Evolutionary conservation across 2,888 invertebrate genomes (phyloP), one percentile per base, ranked within the genome.

Genomic region (Adela reaumurella): DNA sequence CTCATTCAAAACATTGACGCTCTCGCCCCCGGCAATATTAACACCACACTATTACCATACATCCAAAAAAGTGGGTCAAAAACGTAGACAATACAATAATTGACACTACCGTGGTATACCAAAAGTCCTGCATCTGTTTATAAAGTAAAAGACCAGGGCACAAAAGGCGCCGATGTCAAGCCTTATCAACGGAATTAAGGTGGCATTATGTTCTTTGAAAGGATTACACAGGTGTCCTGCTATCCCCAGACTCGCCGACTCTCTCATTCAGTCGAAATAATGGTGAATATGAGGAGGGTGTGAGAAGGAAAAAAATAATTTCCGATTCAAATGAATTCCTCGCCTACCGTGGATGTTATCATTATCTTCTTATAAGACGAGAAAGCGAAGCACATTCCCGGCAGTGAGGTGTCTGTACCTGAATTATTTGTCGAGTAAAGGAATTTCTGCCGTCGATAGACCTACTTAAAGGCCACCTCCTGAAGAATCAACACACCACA

Each of bases 171-270:
- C 70, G 69, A 70, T 74, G 78, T 76, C 78, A 76, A 67, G 76
- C 70, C 66, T 64, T 74, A 77, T 77, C 77, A 77, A 70, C 65
- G 60, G 71, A 71, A 78, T 78, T 78, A 77, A 74, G 70, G 70
- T 63, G 65, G 73, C 69, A 78, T 77, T 77, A 77, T 78, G 14
- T 58, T 61, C 57, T 61, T 62, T 74, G 74, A 74, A 76, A 73
- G 74, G 77, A 69, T 77, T 76, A 76, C 74, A 78, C 77, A 78
- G 77, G 77, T 78, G 78, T 70, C 66, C 67, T 62, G 59, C 52
- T 53, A 4, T 4, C 5, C 24, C 35, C 35, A 35, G 35, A 14
- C 35, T 14, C n/a, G 35, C 35, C 35, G 35, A 3, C 35, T 14
- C 35, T 35, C 35, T 8, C 14, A 35, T 35, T 35, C 35, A 35